Evolutionary conservation across 2,888 invertebrate genomes (phyloP), one percentile per base, ranked within the genome.

Genomic region (Netelia inedita): DNA sequence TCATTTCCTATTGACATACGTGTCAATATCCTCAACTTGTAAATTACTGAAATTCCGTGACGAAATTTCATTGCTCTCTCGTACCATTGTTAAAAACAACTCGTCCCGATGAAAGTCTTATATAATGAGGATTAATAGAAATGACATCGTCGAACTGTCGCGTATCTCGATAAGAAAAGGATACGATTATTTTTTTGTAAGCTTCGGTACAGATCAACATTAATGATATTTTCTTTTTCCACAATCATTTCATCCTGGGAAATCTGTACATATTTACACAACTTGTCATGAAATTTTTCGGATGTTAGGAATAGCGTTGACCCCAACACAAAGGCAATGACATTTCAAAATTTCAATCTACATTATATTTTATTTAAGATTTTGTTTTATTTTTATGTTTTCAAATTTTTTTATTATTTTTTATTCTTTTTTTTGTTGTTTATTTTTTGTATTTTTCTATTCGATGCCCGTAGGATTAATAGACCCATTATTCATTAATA

Each of bases 241-340:
- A 57, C 69, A 63, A 74, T 74, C 53, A 65, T 79, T 79, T 59
- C 46, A 85, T 79, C 73, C 82, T 79, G 85, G 65, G 72, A 85
- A 87, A 85, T 86, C 87, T 87, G 87, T 87, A 87, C 87, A 87
- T 87, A 87, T 87, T 86, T 87, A 87, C 87, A 87, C 83, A 85
- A 85, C 83, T 87, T 86, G 87, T 83, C 85, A 86, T 85, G 83
- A 85, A 82, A 53, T 79, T 72, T 76, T 14, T 82, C 35, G 21
- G 59, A 82, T 79, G 53, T 82, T 59, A 79, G 66, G 79, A 85
- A 85, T 81, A 81, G 63, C 81, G 59, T 78, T 79, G 79, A 85
- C 43, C 46, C 65, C 85, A 75, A 79, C 82, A 79, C 79, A 79
- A 79, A 82, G 79, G 85, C 79, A 75, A 75, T 85, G 79, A 74